Evolutionary conservation across 2,888 invertebrate species (phyloP).

Genomic region (Drosophila affinis): DNA sequence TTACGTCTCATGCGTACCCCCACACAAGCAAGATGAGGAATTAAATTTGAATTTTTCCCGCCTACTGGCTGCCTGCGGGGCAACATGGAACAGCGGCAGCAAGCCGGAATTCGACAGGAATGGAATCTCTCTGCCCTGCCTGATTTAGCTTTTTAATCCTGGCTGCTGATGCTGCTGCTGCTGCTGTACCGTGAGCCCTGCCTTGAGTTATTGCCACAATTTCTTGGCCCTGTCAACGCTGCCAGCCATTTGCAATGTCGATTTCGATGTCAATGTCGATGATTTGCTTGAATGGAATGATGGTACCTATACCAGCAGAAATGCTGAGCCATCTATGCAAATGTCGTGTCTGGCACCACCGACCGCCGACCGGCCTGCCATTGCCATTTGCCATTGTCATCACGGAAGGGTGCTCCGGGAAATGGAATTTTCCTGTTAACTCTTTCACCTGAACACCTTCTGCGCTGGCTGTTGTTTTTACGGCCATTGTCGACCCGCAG

Average conservation of each 20-base stretch:
- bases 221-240: constrained; percentile 12
- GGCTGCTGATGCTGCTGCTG: constrained; percentile 20
- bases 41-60: constrained; percentile 65
- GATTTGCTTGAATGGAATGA: constrained; percentile 42
- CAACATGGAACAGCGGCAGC: background rate
- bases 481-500: constrained; percentile 34
- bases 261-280: constrained; percentile 31
- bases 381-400: constrained; percentile 32
- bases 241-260: constrained; percentile 17
- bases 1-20: constrained; percentile 58
- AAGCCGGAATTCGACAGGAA: constrained; percentile 14
- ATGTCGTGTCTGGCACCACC: constrained; percentile 20
- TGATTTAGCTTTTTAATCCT: constrained; percentile 53
- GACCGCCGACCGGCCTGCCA: constrained; percentile 2
- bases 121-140: no score
- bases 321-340: constrained; percentile 62
- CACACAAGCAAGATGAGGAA: constrained; percentile 37
- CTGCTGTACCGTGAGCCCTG: background rate
- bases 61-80: constrained; percentile 40
- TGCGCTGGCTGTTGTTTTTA: constrained; percentile 5
- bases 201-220: constrained; percentile 24
- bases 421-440: constrained; percentile 61
- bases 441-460: constrained; percentile 47
- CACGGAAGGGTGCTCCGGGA: constrained; percentile 15
- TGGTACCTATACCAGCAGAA: constrained; percentile 24